Evolutionary conservation across 2,113 vertebrate species (phyloP).

Genomic region (Coracopsis vasa): DNA sequence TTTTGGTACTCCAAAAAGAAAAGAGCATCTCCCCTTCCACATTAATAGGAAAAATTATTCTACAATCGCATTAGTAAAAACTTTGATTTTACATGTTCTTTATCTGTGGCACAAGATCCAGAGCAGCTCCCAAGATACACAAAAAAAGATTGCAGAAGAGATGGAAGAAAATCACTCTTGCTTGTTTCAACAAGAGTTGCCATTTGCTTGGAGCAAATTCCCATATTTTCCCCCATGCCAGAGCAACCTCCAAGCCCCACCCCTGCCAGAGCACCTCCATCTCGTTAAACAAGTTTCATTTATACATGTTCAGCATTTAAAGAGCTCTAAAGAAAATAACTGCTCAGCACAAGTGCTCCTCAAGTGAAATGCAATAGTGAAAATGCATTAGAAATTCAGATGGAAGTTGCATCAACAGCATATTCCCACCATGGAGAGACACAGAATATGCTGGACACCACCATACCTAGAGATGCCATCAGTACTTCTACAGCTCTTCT

Average conservation of each 20-base stretch:
- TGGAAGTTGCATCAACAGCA: background rate
- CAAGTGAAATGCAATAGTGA: background rate
- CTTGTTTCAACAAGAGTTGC: constrained; percentile 41
- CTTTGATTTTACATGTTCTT: background rate
- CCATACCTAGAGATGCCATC: background rate
- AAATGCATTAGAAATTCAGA: background rate
- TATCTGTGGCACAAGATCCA: background rate
- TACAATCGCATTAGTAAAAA: background rate
- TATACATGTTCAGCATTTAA: background rate
- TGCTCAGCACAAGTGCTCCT: background rate
- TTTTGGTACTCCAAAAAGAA: background rate
- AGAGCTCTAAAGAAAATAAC: background rate
- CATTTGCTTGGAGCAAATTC: constrained; percentile 43
- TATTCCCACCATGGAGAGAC: background rate
- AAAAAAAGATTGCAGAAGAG: background rate
- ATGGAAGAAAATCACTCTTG: background rate
- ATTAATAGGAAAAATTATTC: background rate
- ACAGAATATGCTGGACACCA: background rate
- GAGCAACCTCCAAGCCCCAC: background rate
- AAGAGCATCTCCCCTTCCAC: background rate
- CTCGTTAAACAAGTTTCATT: constrained; percentile 41
- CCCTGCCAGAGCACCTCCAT: background rate
- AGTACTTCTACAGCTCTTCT: background rate
- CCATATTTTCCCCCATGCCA: background rate
- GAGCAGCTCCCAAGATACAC: background rate